Percentiles rank a stretch among this genome's conserved stretches.
Conservation (phyloP, 2,797 vertebrate genomes). For the Cephalopachus bancanus region DNA sequence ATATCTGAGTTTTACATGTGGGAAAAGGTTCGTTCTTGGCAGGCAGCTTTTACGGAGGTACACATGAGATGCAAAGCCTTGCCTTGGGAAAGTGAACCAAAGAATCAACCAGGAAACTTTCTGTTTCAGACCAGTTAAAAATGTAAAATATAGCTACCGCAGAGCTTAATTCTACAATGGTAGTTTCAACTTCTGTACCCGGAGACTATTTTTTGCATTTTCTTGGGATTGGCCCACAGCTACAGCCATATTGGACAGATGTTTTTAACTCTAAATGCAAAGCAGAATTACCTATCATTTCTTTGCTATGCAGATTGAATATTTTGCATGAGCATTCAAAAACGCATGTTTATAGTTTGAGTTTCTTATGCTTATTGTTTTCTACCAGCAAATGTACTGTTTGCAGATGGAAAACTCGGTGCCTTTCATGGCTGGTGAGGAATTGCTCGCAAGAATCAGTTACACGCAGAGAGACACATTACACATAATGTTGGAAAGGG, state of each 20-base stretch:
- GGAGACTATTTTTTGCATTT: conserved; percentile 53
- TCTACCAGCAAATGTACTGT: conserved; percentile 73
- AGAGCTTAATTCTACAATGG: conserved; percentile 64
- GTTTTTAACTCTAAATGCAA: conserved; percentile 80
- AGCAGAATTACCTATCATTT: conserved; percentile 81
- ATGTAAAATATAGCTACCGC: conserved; percentile 78
- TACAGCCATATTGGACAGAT: conserved; percentile 81
- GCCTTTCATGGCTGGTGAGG: conserved; percentile 66
- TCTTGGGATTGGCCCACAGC: conserved; percentile 77
- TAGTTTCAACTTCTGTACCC: conserved; percentile 73
- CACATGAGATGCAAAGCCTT: conserved; percentile 42
- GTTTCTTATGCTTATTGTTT: conserved; percentile 83
- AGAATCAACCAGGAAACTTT: conserved; percentile 71
- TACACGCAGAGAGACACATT: conserved; percentile 71
- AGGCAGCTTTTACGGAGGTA: conserved; percentile 51
- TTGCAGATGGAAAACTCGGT: conserved; percentile 82
- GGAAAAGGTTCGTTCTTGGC: conserved; percentile 44
- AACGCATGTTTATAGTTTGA: conserved; percentile 66
- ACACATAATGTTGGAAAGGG: conserved; percentile 54
- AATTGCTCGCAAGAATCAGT: conserved; percentile 74
- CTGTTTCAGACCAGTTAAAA: conserved; percentile 81
- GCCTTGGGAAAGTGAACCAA: conserved; percentile 71
- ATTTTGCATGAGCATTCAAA: conserved; percentile 81
- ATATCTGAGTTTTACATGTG: background rate
- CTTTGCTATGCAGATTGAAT: conserved; percentile 79